Base-by-base conservation (phyloP, 2,113 vertebrate genomes). In the Riparia riparia region DNA sequence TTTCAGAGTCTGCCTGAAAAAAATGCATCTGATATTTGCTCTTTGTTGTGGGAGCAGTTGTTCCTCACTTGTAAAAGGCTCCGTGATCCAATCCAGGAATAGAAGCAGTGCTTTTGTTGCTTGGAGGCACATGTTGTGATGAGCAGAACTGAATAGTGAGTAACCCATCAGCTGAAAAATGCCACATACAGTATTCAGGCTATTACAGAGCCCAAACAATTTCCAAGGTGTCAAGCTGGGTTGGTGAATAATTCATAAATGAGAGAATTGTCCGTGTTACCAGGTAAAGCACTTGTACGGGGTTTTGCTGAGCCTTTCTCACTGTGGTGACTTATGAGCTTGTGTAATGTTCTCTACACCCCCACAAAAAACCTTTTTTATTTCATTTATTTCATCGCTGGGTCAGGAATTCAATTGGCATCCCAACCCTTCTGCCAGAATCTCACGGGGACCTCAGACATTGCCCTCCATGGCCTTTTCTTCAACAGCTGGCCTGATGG, bases 51-150 rank as follows among this genome's bases (percentile, higher is more conserved):
- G 64, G 56, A 94, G 45, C 77, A 83, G 79, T 93, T 94, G 88
- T 81, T 88, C 34, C 15, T 81, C 61, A 22, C 88, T 92, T 86
- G 63, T 78, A 34, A 86, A 69, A 89, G 88, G 49, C 86, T 74
- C 65, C 17, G 76, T 37, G 58, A 78, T 92, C 69, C 80, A 86
- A 15, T 74, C 82, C 82, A 60, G 61, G 82, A 96, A 90, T 73
- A 96, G 95, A 63, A 96, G 47, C 79, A 22, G n/a, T 51, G 86
- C 77, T 87, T 90, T 86, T 93, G 85, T 92, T 92, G 79, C 93
- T 92, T 74, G 76, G 68, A 88, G 85, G 93, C 82, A 74, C 79
- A 41, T 56, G 79, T 84, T 89, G 66, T 45, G 82, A 94, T 60
- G 82, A 94, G 60, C 34, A 89, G 34, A 86, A 56, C 82, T 41